A percentile compares a stretch with the other conserved stretches of the same genome.
phyloP scores from a whole-genome alignment of 2,797 vertebrate genomes.

The Centroberyx gerrardi region DNA sequence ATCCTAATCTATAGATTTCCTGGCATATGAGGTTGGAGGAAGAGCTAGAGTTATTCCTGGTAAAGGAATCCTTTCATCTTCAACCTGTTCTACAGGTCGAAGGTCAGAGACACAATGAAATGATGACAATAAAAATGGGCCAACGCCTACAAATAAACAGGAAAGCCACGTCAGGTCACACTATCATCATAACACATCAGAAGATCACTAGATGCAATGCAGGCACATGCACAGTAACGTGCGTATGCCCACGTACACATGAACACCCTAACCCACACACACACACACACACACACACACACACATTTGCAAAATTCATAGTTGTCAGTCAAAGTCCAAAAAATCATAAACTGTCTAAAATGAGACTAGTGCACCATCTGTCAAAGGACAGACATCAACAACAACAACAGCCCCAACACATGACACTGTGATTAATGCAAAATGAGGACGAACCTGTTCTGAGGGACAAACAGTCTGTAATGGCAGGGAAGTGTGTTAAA shows the following conservation, averaged over 20 bases:
- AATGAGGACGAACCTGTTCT: conserved; percentile 38
- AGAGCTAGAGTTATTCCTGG: conserved; percentile 37
- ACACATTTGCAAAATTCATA: neutral
- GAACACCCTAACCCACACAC: neutral
- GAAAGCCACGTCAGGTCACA: conserved; percentile 7
- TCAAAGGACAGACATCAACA: conserved; percentile 25
- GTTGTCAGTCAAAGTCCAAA: conserved; percentile 18
- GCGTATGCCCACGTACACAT: conserved; percentile 16
- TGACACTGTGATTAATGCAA: conserved; percentile 21
- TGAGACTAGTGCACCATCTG: conserved; percentile 23
- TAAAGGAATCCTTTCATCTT: conserved; percentile 36
- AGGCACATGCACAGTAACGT: neutral
- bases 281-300: neutral
- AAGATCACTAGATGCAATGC: neutral
- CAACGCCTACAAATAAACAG: conserved; percentile 35
- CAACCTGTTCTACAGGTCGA: conserved; percentile 69
- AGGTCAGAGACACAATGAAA: conserved; percentile 62
- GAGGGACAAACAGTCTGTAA: conserved; percentile 20
- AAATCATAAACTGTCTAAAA: neutral
- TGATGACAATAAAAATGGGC: neutral
- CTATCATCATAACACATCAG: conserved; percentile 12
- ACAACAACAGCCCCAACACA: neutral
- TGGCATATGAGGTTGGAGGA: conserved; percentile 19
- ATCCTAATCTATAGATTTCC: neutral
- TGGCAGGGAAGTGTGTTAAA: conserved; percentile 8